These are phyloP conservation scores for Hydrozoanthus tunicans DNA, from an alignment of 64 coral and sea anemone genomes.

Conservation along the genomic window DNA sequence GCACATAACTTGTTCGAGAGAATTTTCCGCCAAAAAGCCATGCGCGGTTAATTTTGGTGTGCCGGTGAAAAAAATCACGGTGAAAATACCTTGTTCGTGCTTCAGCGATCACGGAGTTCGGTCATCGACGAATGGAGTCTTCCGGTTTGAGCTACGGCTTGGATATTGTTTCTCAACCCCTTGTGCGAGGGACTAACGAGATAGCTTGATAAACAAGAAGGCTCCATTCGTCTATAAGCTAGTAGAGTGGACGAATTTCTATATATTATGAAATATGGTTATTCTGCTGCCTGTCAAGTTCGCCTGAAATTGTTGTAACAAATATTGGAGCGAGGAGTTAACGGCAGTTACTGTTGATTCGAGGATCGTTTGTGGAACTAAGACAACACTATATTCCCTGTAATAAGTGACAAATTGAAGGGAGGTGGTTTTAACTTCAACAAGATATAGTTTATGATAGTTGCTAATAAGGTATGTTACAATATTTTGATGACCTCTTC, in stretches of 20 bases:
- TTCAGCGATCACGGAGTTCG: slow-evolving; percentile 59
- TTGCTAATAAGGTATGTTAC: slow-evolving; percentile 33
- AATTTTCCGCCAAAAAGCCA: slow-evolving; percentile 4
- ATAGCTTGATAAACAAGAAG: neutral
- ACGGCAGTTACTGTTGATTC: neutral
- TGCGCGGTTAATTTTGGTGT: neutral
- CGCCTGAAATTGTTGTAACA: slow-evolving; percentile 25
- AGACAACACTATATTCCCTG: neutral
- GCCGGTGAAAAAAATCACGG: neutral
- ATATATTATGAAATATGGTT: slow-evolving; percentile 21
- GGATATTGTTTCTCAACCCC: neutral
- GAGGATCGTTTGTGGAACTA: neutral
- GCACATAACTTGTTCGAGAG: neutral
- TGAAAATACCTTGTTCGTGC: slow-evolving; percentile 36
- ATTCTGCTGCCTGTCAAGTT: slow-evolving; percentile 3
- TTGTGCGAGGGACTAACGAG: neutral
- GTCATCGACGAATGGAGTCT: slow-evolving; percentile 34
- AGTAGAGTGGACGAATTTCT: neutral
- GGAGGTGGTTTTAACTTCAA: neutral
- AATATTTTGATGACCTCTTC: slow-evolving; percentile 55
- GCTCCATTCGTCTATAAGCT: slow-evolving; percentile 39
- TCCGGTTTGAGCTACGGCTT: slow-evolving; percentile 1
- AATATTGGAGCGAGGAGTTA: slow-evolving; percentile 7
- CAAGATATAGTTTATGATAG: neutral
- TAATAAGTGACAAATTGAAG: neutral